A percentile compares a stretch with the other conserved stretches of the same genome.
These are phyloP conservation scores for Pinna nobilis DNA, from an alignment of 1,140 invertebrate species.

Conservation along the genomic window DNA sequence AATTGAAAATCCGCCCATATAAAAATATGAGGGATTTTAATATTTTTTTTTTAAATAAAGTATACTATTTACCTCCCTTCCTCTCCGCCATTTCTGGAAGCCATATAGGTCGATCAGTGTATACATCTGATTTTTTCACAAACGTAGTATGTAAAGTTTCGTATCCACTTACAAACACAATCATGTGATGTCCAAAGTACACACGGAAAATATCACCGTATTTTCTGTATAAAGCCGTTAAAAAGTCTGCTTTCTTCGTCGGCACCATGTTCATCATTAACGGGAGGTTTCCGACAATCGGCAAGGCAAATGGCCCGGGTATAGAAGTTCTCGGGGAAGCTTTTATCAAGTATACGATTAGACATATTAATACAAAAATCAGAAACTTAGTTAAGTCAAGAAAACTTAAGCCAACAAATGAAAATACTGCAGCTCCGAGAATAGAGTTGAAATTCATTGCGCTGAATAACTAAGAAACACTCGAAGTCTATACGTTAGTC, in stretches of 20 bases:
- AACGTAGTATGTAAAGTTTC: constrained; percentile 45
- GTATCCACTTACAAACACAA: constrained; percentile 49
- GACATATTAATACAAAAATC: constrained; percentile 91
- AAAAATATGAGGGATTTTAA: too few relatives aligned
- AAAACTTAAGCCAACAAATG: not conserved
- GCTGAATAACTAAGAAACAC: too few relatives aligned
- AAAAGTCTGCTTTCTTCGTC: constrained; percentile 12
- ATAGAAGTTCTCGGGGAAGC: constrained; percentile 19
- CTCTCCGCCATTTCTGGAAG: constrained; percentile 3
- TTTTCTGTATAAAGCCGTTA: constrained; percentile 20
- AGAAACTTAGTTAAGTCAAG: constrained; percentile 76
- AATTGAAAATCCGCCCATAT: too few relatives aligned
- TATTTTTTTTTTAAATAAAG: too few relatives aligned
- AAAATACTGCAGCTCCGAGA: too few relatives aligned
- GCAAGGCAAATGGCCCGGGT: constrained; percentile 34
- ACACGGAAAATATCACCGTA: constrained; percentile 51
- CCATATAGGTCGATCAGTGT: constrained; percentile 35
- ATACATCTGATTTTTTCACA: constrained; percentile 42
- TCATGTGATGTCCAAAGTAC: constrained; percentile 37
- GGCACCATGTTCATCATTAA: constrained; percentile 10
- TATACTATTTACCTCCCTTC: too few relatives aligned
- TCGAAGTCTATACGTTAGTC: too few relatives aligned
- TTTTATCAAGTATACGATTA: constrained; percentile 81
- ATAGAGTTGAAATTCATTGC: too few relatives aligned
- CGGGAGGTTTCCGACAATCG: constrained; percentile 38